Evolutionary conservation across 2,113 vertebrate genomes (phyloP).

Genomic region (Nothoprocta pentlandii): DNA sequence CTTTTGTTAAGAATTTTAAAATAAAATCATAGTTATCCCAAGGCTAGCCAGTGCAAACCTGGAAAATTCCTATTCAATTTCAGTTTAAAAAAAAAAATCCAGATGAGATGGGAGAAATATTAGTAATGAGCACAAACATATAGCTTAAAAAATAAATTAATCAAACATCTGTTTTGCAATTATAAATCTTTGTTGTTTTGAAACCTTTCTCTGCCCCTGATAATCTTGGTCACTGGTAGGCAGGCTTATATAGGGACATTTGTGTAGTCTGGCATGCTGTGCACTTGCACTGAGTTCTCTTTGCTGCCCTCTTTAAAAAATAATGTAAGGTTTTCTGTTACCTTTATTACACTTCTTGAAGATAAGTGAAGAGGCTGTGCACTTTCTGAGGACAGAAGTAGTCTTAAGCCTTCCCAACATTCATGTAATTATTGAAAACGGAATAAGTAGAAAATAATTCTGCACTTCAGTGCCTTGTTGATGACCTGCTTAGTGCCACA

Average conservation of each 20-base stretch:
- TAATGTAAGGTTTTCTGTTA: background rate
- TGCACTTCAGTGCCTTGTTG: background rate
- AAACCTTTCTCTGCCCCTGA: background rate
- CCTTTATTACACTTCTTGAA: background rate
- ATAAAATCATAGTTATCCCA: background rate
- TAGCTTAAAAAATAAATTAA: background rate
- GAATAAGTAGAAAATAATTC: background rate
- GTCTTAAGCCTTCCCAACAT: background rate
- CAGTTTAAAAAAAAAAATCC: background rate
- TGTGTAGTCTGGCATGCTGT: rapidly evolving
- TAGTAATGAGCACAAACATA: background rate
- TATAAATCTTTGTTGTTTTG: background rate
- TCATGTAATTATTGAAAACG: background rate
- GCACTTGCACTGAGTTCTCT: background rate
- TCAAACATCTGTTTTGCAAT: background rate
- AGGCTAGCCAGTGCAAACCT: background rate
- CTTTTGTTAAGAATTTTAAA: background rate
- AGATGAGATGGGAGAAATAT: background rate
- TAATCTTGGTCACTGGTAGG: background rate
- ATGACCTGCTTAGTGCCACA: rapidly evolving
- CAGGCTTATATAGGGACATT: background rate
- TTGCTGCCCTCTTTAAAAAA: background rate
- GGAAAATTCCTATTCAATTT: background rate
- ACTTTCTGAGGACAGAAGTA: background rate
- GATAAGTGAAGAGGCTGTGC: background rate